Percentiles rank a stretch among this genome's conserved stretches.
Conservation (phyloP, 2,113 vertebrate species). For the Xiphias gladius region DNA sequence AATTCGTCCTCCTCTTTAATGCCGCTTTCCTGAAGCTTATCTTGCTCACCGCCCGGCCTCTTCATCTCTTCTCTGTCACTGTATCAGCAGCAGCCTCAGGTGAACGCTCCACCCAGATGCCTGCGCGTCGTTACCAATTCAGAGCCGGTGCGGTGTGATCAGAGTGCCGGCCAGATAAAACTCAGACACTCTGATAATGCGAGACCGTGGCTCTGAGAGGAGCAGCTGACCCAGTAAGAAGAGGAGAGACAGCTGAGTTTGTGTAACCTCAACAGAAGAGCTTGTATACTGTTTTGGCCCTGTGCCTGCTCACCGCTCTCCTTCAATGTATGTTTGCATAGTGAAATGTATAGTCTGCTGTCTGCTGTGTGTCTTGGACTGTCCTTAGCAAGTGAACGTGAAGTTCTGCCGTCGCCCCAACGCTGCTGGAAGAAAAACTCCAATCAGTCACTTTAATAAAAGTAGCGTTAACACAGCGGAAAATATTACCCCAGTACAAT, state of each 20-base stretch:
- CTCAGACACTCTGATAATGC: slow-evolving; percentile 14
- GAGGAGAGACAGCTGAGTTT: slow-evolving; percentile 37
- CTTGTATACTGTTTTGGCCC: slow-evolving; percentile 42
- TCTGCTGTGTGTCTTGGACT: slow-evolving; percentile 26
- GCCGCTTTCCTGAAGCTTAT: slow-evolving; percentile 10
- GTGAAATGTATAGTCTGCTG: slow-evolving; percentile 60
- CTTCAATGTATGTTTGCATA: slow-evolving; percentile 42
- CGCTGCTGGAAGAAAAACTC: too few relatives aligned
- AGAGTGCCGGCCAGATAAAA: slow-evolving; percentile 21
- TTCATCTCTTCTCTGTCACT: slow-evolving; percentile 4
- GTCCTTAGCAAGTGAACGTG: not conserved
- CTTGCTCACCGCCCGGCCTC: not conserved
- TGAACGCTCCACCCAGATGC: slow-evolving; percentile 33
- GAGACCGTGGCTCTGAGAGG: slow-evolving; percentile 10
- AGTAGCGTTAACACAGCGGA: not conserved
- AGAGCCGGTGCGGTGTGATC: slow-evolving; percentile 11
- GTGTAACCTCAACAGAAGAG: slow-evolving; percentile 32
- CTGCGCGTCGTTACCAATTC: slow-evolving; percentile 25
- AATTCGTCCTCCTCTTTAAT: not conserved
- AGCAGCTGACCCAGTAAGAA: slow-evolving; percentile 10
- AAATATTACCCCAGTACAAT: too few relatives aligned
- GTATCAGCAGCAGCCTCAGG: slow-evolving; percentile 25
- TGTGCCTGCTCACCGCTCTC: not conserved
- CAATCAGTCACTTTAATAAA: not conserved
- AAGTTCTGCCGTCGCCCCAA: not conserved